phyloP scores from a whole-genome alignment of 2,113 vertebrate species.

The Hemiscyllium ocellatum region DNA sequence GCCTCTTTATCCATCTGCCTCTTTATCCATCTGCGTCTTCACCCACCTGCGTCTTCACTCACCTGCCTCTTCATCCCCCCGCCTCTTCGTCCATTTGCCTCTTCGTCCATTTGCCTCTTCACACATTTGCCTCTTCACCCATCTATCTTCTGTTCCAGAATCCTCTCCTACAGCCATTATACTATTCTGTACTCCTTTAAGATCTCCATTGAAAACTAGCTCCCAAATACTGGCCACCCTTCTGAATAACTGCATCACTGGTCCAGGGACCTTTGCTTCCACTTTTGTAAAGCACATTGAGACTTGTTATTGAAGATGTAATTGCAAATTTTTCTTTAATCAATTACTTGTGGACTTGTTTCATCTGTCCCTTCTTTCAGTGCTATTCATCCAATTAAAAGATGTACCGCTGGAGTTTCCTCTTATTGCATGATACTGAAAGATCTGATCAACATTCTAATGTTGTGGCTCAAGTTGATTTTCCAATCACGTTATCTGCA shows the following conservation, averaged over 20 bases:
- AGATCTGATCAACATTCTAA: not conserved
- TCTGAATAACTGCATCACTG: not conserved
- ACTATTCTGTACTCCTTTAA: not conserved
- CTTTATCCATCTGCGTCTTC: not conserved
- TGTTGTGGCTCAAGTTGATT: not conserved
- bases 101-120: no score
- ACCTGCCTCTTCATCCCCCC: no score
- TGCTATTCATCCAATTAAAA: not conserved
- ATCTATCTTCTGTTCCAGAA: not conserved
- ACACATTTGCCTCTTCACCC: no score
- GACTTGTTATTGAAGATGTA: not conserved
- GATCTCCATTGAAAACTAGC: not conserved
- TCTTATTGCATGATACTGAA: not conserved
- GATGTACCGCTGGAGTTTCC: not conserved
- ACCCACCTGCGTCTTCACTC: not conserved
- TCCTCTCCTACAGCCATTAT: not conserved
- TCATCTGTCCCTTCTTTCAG: not conserved
- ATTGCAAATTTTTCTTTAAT: not conserved
- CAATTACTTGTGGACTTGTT: not conserved
- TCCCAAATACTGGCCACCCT: not conserved
- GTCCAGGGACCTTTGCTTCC: not conserved
- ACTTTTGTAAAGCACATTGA: not conserved
- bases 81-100: no score
- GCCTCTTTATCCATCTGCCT: not conserved
- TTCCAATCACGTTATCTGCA: not conserved